phyloP scores from a whole-genome alignment of 2,888 invertebrate genomes.

The Tanaodytes sp. region DNA sequence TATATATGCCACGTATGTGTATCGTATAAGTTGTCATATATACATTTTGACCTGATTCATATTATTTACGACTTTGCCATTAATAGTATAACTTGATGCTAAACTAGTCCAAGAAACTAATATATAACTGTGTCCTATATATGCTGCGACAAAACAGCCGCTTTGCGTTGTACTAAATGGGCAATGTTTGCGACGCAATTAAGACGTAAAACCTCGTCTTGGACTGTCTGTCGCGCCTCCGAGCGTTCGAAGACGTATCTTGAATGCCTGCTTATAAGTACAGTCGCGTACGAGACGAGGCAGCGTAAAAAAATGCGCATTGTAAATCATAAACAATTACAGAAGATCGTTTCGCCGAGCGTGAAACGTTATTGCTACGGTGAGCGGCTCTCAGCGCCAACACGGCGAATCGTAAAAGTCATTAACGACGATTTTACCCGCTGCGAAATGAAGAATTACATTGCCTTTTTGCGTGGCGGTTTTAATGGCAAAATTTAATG shows the following conservation, averaged over 20 bases:
- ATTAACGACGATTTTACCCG: conserved; percentile 46
- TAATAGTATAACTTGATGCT: too few species aligned
- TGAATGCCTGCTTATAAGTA: conserved; percentile 20
- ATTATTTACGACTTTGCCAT: too few species aligned
- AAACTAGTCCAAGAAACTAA: too few species aligned
- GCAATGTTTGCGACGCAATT: conserved; percentile 28
- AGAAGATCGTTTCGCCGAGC: conserved; percentile 41
- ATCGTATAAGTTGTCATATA: too few species aligned
- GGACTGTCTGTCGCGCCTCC: conserved; percentile 3
- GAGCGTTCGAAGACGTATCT: conserved; percentile 19
- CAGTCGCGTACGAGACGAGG: too few species aligned
- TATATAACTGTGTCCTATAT: too few species aligned
- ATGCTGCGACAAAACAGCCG: too few species aligned
- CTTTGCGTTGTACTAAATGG: too few species aligned
- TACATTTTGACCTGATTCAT: too few species aligned
- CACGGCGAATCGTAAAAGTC: conserved; percentile 47
- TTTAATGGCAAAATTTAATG: conserved; percentile 35
- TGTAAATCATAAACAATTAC: conserved; percentile 51
- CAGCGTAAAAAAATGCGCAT: conserved; percentile 40
- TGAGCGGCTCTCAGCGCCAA: conserved; percentile 28
- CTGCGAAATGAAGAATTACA: conserved; percentile 26
- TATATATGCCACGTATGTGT: too few species aligned
- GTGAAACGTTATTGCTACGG: conserved; percentile 43
- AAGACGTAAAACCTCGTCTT: conserved; percentile 14
- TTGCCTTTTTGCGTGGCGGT: conserved; percentile 20